Evolutionary conservation across 2,797 vertebrate genomes (phyloP).

Genomic region (Craterocephalus amniculus): DNA sequence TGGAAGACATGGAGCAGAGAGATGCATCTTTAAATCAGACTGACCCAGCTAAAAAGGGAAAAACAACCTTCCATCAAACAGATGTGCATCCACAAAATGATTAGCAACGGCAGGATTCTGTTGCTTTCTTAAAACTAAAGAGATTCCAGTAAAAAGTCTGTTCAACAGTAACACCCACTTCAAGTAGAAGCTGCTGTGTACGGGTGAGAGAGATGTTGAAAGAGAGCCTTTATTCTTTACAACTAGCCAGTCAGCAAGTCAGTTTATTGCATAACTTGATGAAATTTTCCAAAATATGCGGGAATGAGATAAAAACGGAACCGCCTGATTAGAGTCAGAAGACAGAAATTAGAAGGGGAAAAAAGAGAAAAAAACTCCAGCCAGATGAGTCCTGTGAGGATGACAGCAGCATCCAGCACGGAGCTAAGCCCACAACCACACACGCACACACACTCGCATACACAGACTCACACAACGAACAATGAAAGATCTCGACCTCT

Average conservation of each 20-base stretch:
- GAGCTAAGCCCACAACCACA: conserved; percentile 20
- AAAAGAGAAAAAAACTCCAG: too few species aligned
- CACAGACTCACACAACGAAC: conserved; percentile 47
- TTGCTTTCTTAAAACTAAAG: background rate
- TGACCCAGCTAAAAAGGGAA: conserved; percentile 1
- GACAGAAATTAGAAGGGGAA: conserved; percentile 43
- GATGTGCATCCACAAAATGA: conserved; percentile 10
- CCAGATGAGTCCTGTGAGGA: conserved; percentile 55
- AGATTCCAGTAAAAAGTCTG: background rate
- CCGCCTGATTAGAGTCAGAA: conserved; percentile 46
- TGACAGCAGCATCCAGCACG: conserved; percentile 32
- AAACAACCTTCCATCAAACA: conserved; percentile 9
- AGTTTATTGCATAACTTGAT: background rate
- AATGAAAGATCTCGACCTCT: conserved; percentile 54
- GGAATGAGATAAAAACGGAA: conserved; percentile 18
- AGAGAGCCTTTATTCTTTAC: conserved; percentile 13
- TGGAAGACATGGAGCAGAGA: conserved; percentile 15
- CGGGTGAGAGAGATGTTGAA: background rate
- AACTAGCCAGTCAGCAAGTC: background rate
- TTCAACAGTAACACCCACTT: conserved; percentile 9
- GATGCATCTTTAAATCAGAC: conserved; percentile 14
- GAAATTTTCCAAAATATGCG: conserved; percentile 25
- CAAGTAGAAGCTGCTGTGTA: background rate
- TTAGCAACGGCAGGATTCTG: background rate
- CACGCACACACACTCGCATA: conserved; percentile 18